Percentiles rank a stretch among this genome's conserved stretches.
phyloP scores from a whole-genome alignment of 2,113 vertebrate genomes.

The Scatophagus argus region DNA sequence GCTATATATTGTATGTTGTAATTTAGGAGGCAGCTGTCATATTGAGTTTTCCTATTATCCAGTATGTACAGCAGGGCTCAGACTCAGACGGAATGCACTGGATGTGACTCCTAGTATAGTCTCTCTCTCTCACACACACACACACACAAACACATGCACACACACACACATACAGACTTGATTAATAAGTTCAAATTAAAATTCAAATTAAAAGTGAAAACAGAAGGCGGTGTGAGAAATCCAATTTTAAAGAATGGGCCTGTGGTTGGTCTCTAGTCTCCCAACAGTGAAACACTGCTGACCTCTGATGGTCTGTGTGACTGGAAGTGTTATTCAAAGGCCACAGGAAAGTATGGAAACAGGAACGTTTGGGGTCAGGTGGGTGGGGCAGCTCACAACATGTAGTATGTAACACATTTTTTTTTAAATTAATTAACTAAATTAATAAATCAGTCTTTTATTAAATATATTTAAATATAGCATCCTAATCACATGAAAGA shows the following conservation, averaged over 20 bases:
- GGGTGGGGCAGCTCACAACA: too few species aligned
- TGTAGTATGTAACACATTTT: background rate
- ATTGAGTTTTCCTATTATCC: slow-evolving; percentile 61
- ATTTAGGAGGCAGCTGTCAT: slow-evolving; percentile 75
- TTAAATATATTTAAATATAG: background rate
- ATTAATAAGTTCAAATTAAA: slow-evolving; percentile 28
- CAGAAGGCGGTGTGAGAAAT: background rate
- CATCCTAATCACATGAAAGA: background rate
- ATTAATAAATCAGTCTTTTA: background rate
- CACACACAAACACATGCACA: background rate
- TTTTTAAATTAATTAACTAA: background rate
- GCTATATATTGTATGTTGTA: slow-evolving; percentile 45
- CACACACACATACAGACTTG: background rate
- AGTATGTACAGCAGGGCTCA: slow-evolving; percentile 18
- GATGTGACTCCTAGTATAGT: slow-evolving; percentile 17
- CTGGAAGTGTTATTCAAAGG: background rate
- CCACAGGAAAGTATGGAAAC: too few species aligned
- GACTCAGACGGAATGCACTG: slow-evolving; percentile 2
- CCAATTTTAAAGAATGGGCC: background rate
- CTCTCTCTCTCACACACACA: background rate
- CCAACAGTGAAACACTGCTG: slow-evolving; percentile 50
- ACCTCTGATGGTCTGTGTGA: slow-evolving; percentile 64
- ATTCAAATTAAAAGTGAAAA: slow-evolving; percentile 1
- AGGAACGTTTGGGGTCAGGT: too few species aligned
- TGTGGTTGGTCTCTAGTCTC: background rate